Percentiles rank a stretch among this genome's conserved stretches.
These are phyloP conservation scores for Phengaris alcon DNA, from an alignment of 2,888 invertebrate genomes.

Conservation along the genomic window DNA sequence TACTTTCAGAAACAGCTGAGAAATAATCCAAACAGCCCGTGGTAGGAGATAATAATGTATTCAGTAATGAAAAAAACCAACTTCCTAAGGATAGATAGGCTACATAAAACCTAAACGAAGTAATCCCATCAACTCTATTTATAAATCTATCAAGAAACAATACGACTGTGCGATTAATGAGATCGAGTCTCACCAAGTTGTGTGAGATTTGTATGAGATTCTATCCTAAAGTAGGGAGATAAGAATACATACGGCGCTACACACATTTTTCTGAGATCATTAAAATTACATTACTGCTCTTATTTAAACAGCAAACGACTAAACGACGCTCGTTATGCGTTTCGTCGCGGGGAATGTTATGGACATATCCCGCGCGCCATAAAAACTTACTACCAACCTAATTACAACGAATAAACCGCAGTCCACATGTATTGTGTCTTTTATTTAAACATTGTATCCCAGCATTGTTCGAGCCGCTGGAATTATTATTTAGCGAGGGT, in stretches of 20 bases:
- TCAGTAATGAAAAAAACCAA: not conserved
- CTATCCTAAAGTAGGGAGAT: slow-evolving; percentile 28
- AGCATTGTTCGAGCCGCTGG: slow-evolving; percentile 32
- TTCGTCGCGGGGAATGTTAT: slow-evolving; percentile 62
- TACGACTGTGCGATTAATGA: not conserved
- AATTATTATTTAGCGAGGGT: slow-evolving; percentile 23
- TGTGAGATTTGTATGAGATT: not conserved
- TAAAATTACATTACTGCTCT: slow-evolving; percentile 76
- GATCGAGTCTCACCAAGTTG: not conserved
- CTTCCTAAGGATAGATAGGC: not conserved
- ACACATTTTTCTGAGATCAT: slow-evolving; percentile 74
- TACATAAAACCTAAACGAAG: slow-evolving; percentile 1
- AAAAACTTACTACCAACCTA: slow-evolving; percentile 41
- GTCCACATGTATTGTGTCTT: slow-evolving; percentile 40
- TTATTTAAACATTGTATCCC: slow-evolving; percentile 32
- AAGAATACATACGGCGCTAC: slow-evolving; percentile 42
- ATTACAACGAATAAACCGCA: slow-evolving; percentile 41
- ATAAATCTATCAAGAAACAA: slow-evolving; percentile 15
- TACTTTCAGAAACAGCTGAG: not conserved
- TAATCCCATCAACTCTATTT: slow-evolving; percentile 9
- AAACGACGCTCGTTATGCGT: slow-evolving; percentile 73
- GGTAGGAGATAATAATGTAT: not conserved
- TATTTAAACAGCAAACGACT: slow-evolving; percentile 76
- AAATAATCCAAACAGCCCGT: not conserved
- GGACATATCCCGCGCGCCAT: slow-evolving; percentile 56